Conservation (phyloP, 1,140 invertebrate species). For the Aporrectodea caliginosa region DNA sequence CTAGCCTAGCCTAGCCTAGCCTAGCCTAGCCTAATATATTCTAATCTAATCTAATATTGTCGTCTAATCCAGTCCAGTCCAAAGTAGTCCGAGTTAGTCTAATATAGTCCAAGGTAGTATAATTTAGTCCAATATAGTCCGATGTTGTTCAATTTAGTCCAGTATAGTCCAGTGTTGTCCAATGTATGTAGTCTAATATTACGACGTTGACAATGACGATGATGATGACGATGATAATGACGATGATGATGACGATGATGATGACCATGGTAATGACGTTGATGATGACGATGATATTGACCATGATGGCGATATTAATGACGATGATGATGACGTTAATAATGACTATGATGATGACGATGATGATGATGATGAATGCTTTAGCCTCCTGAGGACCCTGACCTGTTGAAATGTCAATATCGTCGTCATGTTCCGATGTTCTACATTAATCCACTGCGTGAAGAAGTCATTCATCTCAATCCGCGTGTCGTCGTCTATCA, state of each 20-base stretch:
- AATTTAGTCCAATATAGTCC: too few relatives aligned
- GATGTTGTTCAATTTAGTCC: too few relatives aligned
- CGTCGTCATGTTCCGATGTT: conserved; percentile 67
- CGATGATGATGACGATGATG: neutral
- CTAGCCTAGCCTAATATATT: too few relatives aligned
- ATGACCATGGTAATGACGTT: neutral
- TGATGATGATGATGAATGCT: neutral
- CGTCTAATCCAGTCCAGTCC: too few relatives aligned
- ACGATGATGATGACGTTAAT: neutral
- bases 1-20: too few relatives aligned
- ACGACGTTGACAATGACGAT: neutral
- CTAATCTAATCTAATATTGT: too few relatives aligned
- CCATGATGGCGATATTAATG: neutral
- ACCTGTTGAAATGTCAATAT: conserved; percentile 76
- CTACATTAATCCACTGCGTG: conserved; percentile 79
- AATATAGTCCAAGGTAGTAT: too few relatives aligned
- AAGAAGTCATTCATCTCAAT: conserved; percentile 79
- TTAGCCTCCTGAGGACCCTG: conserved; percentile 26
- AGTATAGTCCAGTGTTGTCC: too few relatives aligned
- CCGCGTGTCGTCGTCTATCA: conserved; percentile 86
- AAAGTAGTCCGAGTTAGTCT: too few relatives aligned
- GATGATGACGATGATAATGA: neutral
- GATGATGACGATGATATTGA: neutral
- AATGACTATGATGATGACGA: neutral
- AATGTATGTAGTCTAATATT: too few relatives aligned